phyloP scores from a whole-genome alignment of 2,113 vertebrate genomes.

The Pomatostomus ruficeps region DNA sequence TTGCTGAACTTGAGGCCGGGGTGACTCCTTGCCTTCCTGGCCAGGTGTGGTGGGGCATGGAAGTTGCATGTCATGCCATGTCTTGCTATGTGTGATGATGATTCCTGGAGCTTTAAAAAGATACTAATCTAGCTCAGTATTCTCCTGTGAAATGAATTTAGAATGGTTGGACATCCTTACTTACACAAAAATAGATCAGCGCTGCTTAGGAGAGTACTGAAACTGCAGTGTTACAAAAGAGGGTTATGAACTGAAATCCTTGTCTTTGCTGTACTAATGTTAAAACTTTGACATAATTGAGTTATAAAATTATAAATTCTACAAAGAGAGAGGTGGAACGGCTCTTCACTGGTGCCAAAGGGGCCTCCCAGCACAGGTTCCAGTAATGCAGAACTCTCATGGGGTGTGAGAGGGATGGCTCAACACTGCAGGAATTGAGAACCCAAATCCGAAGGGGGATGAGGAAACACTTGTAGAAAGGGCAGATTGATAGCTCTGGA shows the following conservation, averaged over 20 bases:
- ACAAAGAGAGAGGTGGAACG: background rate
- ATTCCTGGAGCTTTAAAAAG: background rate
- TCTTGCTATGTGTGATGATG: background rate
- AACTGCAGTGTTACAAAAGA: background rate
- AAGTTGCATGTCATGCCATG: background rate
- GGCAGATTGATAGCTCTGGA: background rate
- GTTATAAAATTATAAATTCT: background rate
- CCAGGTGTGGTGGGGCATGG: background rate
- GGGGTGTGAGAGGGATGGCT: background rate
- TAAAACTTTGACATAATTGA: background rate
- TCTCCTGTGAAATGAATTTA: background rate
- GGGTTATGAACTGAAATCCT: background rate
- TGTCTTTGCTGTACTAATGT: background rate
- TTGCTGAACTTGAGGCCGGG: background rate
- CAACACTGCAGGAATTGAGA: background rate
- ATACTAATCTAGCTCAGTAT: background rate
- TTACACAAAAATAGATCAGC: background rate
- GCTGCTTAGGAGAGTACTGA: background rate
- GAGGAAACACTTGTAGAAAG: background rate
- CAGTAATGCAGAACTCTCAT: rapidly evolving
- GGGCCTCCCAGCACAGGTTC: background rate
- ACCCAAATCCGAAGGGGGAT: background rate
- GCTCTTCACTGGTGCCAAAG: background rate
- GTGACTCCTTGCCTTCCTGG: background rate
- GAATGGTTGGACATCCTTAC: background rate